Evolutionary conservation across 2,888 invertebrate genomes (phyloP).

Genomic region (Tromatobia lineatoria): DNA sequence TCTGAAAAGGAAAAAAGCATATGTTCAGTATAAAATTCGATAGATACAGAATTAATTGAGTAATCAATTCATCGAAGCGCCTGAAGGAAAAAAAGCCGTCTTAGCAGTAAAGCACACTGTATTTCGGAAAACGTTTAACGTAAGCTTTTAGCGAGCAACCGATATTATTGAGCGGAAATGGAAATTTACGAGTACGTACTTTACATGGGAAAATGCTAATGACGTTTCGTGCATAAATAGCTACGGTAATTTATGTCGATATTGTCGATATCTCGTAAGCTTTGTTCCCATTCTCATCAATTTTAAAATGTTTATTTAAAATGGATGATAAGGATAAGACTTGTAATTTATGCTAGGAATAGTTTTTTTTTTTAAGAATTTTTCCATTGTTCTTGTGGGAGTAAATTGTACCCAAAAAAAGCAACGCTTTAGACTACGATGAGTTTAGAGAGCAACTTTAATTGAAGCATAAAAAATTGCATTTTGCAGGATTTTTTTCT

Average conservation of each 20-base stretch:
- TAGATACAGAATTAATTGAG: background rate
- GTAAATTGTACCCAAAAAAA: background rate
- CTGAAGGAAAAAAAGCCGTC: background rate
- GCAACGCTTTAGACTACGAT: background rate
- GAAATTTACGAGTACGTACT: background rate
- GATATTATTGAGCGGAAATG: background rate
- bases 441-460: background rate
- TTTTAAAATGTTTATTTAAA: background rate
- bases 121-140: background rate
- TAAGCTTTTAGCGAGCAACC: constrained; percentile 10
- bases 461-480: too few relatives aligned
- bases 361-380: background rate
- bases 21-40: constrained; percentile 13
- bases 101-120: background rate
- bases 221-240: background rate
- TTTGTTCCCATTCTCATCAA: too few relatives aligned
- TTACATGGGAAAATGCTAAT: background rate
- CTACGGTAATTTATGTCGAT: background rate
- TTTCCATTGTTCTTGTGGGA: background rate
- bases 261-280: too few relatives aligned
- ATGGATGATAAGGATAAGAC: background rate
- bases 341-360: background rate
- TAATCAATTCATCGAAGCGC: background rate
- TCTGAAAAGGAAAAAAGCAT: constrained; percentile 47
- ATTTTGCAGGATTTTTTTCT: too few relatives aligned